phyloP scores from a whole-genome alignment of 2,888 invertebrate species.

The Plebejus argus region DNA sequence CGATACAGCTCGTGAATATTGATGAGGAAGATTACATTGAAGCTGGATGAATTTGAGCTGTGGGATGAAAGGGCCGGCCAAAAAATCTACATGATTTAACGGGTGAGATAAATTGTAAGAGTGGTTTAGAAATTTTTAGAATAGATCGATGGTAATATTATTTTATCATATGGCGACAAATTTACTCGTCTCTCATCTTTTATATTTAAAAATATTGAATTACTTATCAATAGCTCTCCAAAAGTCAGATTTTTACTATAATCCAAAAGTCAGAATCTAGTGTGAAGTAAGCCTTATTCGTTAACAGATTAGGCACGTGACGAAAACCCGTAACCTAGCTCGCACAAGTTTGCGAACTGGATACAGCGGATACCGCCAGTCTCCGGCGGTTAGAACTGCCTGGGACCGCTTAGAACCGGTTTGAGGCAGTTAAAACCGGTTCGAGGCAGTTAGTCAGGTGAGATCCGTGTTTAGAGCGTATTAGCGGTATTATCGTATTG shows the following conservation, averaged over 20 bases:
- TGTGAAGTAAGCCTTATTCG: conserved; percentile 7
- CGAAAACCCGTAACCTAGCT: conserved; percentile 63
- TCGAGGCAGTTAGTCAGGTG: conserved; percentile 63
- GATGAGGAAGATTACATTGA: background rate
- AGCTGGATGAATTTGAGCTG: background rate
- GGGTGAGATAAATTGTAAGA: no score
- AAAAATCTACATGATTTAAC: background rate
- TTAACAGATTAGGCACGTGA: conserved; percentile 47
- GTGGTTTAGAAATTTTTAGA: no score
- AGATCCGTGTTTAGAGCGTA: conserved; percentile 55
- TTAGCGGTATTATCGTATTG: conserved; percentile 28
- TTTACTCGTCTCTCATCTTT: no score
- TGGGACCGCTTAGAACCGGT: conserved; percentile 48
- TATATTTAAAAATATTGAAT: no score
- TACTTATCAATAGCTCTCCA: no score
- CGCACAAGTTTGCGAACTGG: conserved; percentile 68
- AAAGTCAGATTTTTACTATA: no score
- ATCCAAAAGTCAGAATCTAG: background rate
- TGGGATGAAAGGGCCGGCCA: background rate
- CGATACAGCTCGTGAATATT: background rate
- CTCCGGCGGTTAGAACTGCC: conserved; percentile 50
- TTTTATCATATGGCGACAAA: no score
- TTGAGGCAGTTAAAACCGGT: conserved; percentile 49
- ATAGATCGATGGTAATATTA: no score
- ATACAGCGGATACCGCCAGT: conserved; percentile 62